A percentile compares a stretch with the other conserved stretches of the same genome.
Evolutionary conservation across 1,140 invertebrate species (phyloP).

Genomic region (Ceratosolen fusciceps): DNA sequence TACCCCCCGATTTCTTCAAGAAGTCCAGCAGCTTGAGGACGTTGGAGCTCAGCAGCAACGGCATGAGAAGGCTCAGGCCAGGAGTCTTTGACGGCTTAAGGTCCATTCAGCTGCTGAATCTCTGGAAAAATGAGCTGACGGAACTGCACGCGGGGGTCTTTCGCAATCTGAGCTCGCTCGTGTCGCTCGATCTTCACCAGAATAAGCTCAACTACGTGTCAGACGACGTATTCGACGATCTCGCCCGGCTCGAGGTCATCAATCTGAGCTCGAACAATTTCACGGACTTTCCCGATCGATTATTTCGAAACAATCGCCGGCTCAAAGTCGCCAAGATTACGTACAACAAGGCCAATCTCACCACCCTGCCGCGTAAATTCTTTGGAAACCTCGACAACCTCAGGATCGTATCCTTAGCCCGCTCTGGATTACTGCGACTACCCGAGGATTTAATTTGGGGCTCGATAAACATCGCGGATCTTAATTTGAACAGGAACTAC

Average conservation of each 20-base stretch:
- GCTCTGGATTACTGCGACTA: background rate
- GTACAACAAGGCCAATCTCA: conserved; percentile 35
- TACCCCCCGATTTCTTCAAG: conserved; percentile 11
- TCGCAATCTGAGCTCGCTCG: background rate
- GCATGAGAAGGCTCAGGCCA: background rate
- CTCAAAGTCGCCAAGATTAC: conserved; percentile 16
- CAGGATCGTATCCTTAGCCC: background rate
- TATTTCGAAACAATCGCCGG: conserved; percentile 5
- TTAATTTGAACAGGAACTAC: conserved; percentile 32
- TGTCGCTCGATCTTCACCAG: conserved; percentile 13
- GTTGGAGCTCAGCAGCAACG: conserved; percentile 30
- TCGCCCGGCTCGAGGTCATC: conserved; percentile 17
- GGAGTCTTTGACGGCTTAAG: conserved; percentile 22
- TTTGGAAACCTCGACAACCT: background rate
- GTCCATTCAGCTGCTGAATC: conserved; percentile 10
- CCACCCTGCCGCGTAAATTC: background rate
- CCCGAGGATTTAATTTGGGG: conserved; percentile 26
- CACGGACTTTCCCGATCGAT: background rate
- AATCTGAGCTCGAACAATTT: conserved; percentile 31
- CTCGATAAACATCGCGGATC: background rate
- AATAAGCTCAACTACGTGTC: conserved; percentile 22
- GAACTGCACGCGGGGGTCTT: background rate
- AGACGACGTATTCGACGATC: conserved; percentile 3
- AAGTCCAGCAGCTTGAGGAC: background rate
- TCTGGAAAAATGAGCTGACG: conserved; percentile 19